phyloP scores from a whole-genome alignment of 2,113 vertebrate genomes.

The Apaloderma vittatum region DNA sequence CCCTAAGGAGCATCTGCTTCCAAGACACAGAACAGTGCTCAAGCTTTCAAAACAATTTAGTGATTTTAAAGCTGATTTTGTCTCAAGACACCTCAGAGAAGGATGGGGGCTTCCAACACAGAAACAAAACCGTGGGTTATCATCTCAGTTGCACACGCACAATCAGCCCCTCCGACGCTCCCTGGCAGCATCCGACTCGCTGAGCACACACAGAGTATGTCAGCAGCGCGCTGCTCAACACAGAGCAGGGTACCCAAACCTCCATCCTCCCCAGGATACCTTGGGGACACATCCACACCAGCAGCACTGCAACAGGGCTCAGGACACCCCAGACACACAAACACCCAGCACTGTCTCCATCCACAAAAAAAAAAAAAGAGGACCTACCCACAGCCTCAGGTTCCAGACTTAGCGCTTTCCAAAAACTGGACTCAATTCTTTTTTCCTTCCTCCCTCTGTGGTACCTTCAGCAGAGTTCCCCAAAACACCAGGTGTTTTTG shows the following conservation, averaged over 20 bases:
- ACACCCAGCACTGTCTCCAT: neutral
- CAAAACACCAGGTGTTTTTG: neutral
- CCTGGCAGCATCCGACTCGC: neutral
- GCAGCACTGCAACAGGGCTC: neutral
- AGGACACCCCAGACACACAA: neutral
- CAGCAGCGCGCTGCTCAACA: neutral
- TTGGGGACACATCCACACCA: neutral
- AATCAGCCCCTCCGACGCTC: rapidly evolving
- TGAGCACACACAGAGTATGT: neutral
- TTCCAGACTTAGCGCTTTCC: neutral
- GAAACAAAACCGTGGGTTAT: neutral
- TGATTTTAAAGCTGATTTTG: neutral
- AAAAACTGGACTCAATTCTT: neutral
- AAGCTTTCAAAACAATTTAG: neutral
- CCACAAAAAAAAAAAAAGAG: neutral
- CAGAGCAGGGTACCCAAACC: rapidly evolving
- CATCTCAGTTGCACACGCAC: neutral
- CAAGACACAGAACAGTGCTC: neutral
- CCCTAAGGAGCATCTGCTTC: neutral
- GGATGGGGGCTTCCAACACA: neutral
- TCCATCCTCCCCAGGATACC: rapidly evolving
- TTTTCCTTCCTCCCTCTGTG: neutral
- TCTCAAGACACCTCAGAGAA: neutral
- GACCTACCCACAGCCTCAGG: rapidly evolving
- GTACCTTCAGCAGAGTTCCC: neutral